Conservation (phyloP, 2,888 invertebrate genomes). For the Cylloceria caligata region DNA sequence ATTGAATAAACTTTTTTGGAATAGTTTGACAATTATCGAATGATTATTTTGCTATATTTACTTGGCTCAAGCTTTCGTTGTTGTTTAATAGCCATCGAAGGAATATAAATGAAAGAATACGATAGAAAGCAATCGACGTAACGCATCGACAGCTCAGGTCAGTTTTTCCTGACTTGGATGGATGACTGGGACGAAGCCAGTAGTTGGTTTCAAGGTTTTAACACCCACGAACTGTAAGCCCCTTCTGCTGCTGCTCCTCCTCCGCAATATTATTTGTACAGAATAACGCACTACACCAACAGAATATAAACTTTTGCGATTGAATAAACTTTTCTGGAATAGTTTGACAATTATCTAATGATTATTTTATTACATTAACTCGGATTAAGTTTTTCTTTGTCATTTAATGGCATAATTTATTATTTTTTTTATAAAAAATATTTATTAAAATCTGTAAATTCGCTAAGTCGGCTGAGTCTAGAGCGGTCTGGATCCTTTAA, state of each 20-base stretch:
- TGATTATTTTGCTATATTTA: neutral
- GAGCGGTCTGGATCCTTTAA: slow-evolving; percentile 4
- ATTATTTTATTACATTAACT: neutral
- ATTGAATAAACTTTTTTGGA: no score
- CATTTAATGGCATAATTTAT: neutral
- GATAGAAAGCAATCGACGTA: slow-evolving; percentile 38
- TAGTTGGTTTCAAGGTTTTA: slow-evolving; percentile 50
- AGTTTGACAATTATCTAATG: neutral
- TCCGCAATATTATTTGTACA: no score
- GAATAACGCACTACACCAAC: no score
- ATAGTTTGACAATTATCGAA: neutral
- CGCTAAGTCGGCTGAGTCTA: neutral
- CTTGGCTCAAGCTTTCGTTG: neutral
- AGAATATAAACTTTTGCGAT: no score
- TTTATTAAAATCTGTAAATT: neutral
- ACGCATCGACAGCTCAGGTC: slow-evolving; percentile 51
- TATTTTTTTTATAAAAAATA: neutral
- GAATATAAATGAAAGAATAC: no score
- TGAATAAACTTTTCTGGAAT: no score
- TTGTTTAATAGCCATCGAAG: no score
- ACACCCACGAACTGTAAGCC: slow-evolving; percentile 45
- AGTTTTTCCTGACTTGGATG: slow-evolving; percentile 51
- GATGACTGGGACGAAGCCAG: slow-evolving; percentile 48
- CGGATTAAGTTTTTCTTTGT: neutral
- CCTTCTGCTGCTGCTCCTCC: neutral